Conservation (phyloP, 2,113 vertebrate species). For the Hyla sarda region DNA sequence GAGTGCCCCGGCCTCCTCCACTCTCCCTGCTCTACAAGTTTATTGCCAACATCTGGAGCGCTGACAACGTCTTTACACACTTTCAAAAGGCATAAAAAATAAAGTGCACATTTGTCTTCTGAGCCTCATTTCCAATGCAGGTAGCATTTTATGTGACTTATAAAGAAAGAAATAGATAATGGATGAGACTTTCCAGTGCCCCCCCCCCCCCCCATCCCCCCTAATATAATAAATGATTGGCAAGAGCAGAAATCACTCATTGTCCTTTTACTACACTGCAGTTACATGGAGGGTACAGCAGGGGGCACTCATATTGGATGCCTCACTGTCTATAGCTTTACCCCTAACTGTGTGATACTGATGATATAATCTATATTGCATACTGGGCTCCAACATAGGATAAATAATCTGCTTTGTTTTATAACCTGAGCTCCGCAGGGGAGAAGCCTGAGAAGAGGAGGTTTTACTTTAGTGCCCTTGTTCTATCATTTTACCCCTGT, state of each 20-base stretch:
- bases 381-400: background rate
- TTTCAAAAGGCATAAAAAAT: slow-evolving; percentile 56
- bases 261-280: background rate
- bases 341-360: background rate
- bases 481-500: too few species aligned
- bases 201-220: too few species aligned
- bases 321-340: background rate
- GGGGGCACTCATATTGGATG: background rate
- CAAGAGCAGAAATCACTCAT: background rate
- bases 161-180: slow-evolving; percentile 43
- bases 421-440: too few species aligned
- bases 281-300: background rate
- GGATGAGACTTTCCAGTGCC: background rate
- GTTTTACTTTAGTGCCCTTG: too few species aligned
- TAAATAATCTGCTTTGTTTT: too few species aligned
- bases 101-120: slow-evolving; percentile 54
- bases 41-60: slow-evolving; percentile 56
- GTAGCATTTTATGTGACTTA: slow-evolving; percentile 56
- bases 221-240: background rate
- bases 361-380: background rate
- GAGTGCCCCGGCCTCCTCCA: background rate
- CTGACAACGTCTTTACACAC: slow-evolving; percentile 46
- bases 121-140: slow-evolving; percentile 44
- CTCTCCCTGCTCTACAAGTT: slow-evolving; percentile 19
- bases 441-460: too few species aligned